Evolutionary conservation across 2,113 vertebrate species (phyloP).

Genomic region (Odontesthes bonariensis): DNA sequence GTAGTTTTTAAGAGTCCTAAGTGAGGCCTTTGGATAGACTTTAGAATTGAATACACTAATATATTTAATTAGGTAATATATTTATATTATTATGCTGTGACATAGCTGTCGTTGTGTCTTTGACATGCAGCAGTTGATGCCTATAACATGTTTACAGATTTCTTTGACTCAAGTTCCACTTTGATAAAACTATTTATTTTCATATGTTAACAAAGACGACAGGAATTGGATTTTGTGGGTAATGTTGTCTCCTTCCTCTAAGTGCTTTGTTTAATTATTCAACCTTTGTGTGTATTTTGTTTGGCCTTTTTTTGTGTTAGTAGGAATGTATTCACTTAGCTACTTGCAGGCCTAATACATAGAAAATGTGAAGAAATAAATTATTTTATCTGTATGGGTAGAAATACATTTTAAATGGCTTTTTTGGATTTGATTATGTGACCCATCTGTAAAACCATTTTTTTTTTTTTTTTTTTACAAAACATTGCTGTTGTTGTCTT

Average conservation of each 20-base stretch:
- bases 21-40: conserved; percentile 9
- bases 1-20: conserved; percentile 15
- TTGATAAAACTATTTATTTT: conserved; percentile 50
- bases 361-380: conserved; percentile 22
- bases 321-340: conserved; percentile 26
- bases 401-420: conserved; percentile 3
- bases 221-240: neutral
- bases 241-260: conserved; percentile 16
- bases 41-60: conserved; percentile 46
- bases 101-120: conserved; percentile 20
- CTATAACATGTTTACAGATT: conserved; percentile 52
- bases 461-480: conserved; percentile 19
- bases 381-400: conserved; percentile 20
- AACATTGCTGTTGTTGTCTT: conserved; percentile 31
- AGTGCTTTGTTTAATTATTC: conserved; percentile 33
- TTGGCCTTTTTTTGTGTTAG: neutral
- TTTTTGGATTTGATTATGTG: conserved; percentile 20
- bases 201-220: conserved; percentile 14
- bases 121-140: conserved; percentile 28
- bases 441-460: neutral
- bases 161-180: neutral
- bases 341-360: conserved; percentile 1
- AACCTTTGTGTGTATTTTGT: conserved; percentile 4
- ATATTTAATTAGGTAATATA: conserved; percentile 31
- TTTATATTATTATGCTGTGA: conserved; percentile 9